Conservation (phyloP, 2,113 vertebrate genomes). For the Anolis sagrei region DNA sequence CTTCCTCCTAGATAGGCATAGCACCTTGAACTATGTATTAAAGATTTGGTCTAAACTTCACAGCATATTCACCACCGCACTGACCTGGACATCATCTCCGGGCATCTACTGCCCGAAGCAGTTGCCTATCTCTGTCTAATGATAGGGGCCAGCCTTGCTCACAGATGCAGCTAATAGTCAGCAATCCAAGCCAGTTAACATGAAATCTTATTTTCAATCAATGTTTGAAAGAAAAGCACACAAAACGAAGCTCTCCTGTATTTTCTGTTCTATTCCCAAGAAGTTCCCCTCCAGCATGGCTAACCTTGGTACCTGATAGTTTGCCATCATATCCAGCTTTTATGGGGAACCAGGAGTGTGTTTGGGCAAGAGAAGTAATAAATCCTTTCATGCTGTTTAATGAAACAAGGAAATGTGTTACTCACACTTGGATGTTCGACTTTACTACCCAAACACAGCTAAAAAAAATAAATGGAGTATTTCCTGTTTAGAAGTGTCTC, state of each 20-base stretch:
- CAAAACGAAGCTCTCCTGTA: constrained; percentile 63
- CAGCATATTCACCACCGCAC: no score
- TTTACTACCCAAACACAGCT: constrained; percentile 63
- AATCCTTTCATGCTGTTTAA: constrained; percentile 65
- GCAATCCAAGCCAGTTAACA: background rate
- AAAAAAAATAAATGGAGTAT: constrained; percentile 63
- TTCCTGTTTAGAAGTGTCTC: constrained; percentile 64
- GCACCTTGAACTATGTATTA: no score
- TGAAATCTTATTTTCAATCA: constrained; percentile 57
- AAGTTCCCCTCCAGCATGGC: constrained; percentile 58
- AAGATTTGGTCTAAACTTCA: no score
- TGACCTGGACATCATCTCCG: background rate
- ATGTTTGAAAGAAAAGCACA: constrained; percentile 63
- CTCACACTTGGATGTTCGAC: constrained; percentile 66
- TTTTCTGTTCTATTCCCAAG: constrained; percentile 52
- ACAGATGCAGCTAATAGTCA: background rate
- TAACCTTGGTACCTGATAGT: constrained; percentile 54
- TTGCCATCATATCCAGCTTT: constrained; percentile 34
- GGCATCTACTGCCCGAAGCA: background rate
- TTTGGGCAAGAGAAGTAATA: constrained; percentile 59
- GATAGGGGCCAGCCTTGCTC: background rate
- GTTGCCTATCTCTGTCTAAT: background rate
- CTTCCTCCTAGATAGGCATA: no score
- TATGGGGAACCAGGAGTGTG: constrained; percentile 50
- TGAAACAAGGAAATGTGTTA: constrained; percentile 66